phyloP scores from a whole-genome alignment of 2,113 vertebrate species.

The Paradoxurus hermaphroditus region DNA sequence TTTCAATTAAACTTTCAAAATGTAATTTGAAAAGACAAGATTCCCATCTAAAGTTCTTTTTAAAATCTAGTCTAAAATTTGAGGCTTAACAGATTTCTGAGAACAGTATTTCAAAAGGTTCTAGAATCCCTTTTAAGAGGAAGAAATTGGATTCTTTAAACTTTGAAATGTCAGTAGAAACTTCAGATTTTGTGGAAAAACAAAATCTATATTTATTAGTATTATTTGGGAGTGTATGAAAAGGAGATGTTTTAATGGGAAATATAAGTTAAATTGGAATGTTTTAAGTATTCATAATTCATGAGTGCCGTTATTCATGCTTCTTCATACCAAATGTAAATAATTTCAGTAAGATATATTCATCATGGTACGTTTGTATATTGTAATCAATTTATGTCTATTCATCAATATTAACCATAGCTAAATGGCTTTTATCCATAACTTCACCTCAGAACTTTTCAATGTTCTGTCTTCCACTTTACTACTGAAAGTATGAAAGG shows the following conservation, averaged over 20 bases:
- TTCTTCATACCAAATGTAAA: neutral
- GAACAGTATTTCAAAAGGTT: neutral
- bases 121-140: neutral
- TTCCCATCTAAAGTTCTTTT: neutral
- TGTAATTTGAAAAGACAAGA: neutral
- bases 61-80: neutral
- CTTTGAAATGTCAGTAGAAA: neutral
- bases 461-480: neutral
- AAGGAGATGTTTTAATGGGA: neutral
- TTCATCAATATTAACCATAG: neutral
- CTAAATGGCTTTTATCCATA: slow-evolving; percentile 11
- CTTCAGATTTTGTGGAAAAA: neutral
- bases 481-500: neutral
- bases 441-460: neutral
- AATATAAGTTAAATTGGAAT: neutral
- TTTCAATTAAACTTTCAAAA: neutral
- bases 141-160: neutral
- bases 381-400: neutral
- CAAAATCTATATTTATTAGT: neutral
- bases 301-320: neutral
- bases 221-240: neutral
- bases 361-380: neutral
- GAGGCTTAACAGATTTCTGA: neutral
- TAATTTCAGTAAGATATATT: slow-evolving; percentile 16
- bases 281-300: slow-evolving; percentile 10